Evolutionary conservation across 2,113 vertebrate genomes (phyloP), one percentile per base, ranked within the genome.

Genomic region (Gorilla gorilla): DNA sequence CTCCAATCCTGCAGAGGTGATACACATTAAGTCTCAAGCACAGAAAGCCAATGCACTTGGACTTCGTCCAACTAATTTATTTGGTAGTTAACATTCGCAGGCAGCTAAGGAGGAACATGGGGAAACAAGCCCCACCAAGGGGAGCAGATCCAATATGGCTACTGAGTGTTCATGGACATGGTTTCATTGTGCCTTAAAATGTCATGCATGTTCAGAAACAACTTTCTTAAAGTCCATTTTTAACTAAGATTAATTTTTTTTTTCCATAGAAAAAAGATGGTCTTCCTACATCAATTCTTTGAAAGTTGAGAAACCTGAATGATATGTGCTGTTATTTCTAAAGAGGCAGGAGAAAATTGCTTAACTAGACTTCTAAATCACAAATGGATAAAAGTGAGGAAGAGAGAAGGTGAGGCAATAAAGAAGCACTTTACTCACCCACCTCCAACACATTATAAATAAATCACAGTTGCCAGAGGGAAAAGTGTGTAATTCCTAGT

Each of bases 401-500:
- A 48, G 27, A 55, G 32, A 61, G 43, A 86, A 80, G 30, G 50
- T 9, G 8, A 86, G 43, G 73, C n/a, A 55, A 88, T 25, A 57
- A 90, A 88, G 88, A 45, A 79, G 79, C 14, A 38, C 22, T 96
- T 59, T 23, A 43, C 18, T 73, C 17, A 78, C 7, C 20, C 38
- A 10, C 13, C 40, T 25, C 38, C 61, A 72, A 61, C 4, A 55
- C 6, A 48, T 61, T 50, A 89, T 70, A 98, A 98, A 97, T 94
- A 50, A 94, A 98, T 89, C 66, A 95, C 48, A 83, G 50, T 73
- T 73, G 45, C 82, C 72, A 96, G 82, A 43, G 89, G 91, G 66
- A 43, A 90, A n/a, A 79, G 92, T 94, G 79, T 87, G 38, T 2
- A 55, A 81, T 85, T 83, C 79, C 35, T 90, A 17, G 11, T 68